phyloP scores from a whole-genome alignment of 2,888 invertebrate genomes.

The Acrobasis suavella region DNA sequence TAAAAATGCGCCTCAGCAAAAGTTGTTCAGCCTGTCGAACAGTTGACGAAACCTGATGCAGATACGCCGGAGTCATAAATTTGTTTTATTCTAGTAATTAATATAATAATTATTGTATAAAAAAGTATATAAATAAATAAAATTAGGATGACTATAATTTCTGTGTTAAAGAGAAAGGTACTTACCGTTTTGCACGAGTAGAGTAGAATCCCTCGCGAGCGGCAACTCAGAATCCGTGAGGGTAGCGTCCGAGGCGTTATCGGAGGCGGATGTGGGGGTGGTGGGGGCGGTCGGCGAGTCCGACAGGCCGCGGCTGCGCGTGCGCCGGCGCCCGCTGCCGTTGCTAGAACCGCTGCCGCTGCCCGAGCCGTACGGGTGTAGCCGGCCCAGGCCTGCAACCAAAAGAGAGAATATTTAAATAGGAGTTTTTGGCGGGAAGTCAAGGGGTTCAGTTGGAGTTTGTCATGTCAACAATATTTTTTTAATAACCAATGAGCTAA shows the following conservation, averaged over 20 bases:
- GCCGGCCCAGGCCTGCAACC: constrained; percentile 87
- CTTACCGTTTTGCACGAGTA: constrained; percentile 92
- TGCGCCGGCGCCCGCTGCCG: constrained; percentile 83
- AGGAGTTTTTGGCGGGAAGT: too few species aligned
- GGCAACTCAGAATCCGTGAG: constrained; percentile 92
- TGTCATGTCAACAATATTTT: too few species aligned
- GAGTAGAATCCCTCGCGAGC: constrained; percentile 90
- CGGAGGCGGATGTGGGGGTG: constrained; percentile 86
- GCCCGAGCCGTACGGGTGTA: constrained; percentile 92
- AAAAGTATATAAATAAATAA: too few species aligned
- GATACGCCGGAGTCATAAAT: too few species aligned
- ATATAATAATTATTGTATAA: too few species aligned
- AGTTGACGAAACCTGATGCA: too few species aligned
- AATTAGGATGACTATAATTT: not conserved
- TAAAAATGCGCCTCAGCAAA: too few species aligned
- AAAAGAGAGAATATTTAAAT: constrained; percentile 24
- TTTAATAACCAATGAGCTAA: too few species aligned
- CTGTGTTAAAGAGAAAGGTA: not conserved
- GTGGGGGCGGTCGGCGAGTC: constrained; percentile 87
- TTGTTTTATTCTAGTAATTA: too few species aligned
- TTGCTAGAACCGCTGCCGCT: constrained; percentile 87
- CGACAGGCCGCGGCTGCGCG: constrained; percentile 84
- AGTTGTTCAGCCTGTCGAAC: too few species aligned
- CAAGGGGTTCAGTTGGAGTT: too few species aligned
- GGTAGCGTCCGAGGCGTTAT: constrained; percentile 93